Conservation (phyloP, 2,888 invertebrate genomes). For the Pammene fasciana region DNA sequence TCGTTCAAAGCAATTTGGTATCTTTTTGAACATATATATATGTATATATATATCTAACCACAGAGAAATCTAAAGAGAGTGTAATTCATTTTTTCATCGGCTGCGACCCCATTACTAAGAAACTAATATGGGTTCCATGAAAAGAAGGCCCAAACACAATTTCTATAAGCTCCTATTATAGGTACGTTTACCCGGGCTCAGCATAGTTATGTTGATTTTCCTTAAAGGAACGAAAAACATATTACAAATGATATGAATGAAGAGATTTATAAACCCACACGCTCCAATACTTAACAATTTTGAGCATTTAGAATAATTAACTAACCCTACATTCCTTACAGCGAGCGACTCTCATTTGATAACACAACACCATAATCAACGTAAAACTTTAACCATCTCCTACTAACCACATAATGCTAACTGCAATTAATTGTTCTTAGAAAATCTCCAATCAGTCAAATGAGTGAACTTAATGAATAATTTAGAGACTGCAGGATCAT, state of each 20-base stretch:
- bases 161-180: constrained; percentile 33
- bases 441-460: no score
- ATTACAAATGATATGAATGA: neutral
- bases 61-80: constrained; percentile 13
- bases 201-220: constrained; percentile 22
- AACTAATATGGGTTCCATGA: constrained; percentile 35
- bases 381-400: no score
- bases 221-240: constrained; percentile 11
- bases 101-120: constrained; percentile 23
- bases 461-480: no score
- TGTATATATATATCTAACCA: no score
- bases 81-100: constrained; percentile 36
- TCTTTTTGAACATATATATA: constrained; percentile 16
- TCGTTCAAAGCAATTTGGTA: neutral
- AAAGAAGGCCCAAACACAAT: constrained; percentile 32
- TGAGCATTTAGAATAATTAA: no score
- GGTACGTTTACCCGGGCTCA: constrained; percentile 13
- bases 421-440: no score
- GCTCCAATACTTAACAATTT: neutral
- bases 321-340: no score
- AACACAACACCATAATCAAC: no score
- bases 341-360: no score
- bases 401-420: no score
- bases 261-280: constrained; percentile 11
- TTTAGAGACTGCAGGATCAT: no score